Conservation (phyloP, 2,797 vertebrate genomes). For the Cuculus canorus region DNA sequence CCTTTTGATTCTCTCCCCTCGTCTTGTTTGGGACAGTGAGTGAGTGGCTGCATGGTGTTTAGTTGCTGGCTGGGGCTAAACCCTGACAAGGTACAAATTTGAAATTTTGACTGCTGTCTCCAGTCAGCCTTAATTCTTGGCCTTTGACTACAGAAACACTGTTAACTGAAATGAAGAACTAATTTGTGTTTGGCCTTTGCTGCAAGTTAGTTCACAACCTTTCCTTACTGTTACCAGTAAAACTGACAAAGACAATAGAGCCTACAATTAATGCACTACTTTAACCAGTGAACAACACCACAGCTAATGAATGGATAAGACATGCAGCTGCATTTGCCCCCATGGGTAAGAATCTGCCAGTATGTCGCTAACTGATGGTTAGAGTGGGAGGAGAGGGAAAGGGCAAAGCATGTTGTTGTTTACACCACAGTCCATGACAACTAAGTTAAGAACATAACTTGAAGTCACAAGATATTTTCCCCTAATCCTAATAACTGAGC, state of each 20-base stretch:
- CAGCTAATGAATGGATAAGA: not conserved
- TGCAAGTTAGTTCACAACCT: not conserved
- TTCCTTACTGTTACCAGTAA: not conserved
- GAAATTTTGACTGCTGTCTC: not conserved
- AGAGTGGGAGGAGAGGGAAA: not conserved
- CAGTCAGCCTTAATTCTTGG: not conserved
- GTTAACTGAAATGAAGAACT: not conserved
- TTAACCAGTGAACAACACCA: not conserved
- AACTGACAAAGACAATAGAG: not conserved
- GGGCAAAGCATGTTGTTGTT: not conserved
- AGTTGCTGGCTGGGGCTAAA: not conserved
- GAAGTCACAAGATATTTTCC: conserved; percentile 38
- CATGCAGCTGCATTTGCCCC: not conserved
- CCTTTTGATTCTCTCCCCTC: not conserved
- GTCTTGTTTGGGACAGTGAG: not conserved
- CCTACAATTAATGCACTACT: not conserved
- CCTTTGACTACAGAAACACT: not conserved
- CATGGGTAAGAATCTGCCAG: not conserved
- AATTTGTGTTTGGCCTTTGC: not conserved
- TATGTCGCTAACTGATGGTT: not conserved
- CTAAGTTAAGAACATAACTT: conserved; percentile 8
- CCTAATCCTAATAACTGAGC: conserved; percentile 53
- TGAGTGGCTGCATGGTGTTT: not conserved
- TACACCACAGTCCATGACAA: not conserved
- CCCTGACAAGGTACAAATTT: not conserved